Base-by-base conservation (phyloP, 2,888 invertebrate genomes). In the Pachycephus smyrnensis region DNA sequence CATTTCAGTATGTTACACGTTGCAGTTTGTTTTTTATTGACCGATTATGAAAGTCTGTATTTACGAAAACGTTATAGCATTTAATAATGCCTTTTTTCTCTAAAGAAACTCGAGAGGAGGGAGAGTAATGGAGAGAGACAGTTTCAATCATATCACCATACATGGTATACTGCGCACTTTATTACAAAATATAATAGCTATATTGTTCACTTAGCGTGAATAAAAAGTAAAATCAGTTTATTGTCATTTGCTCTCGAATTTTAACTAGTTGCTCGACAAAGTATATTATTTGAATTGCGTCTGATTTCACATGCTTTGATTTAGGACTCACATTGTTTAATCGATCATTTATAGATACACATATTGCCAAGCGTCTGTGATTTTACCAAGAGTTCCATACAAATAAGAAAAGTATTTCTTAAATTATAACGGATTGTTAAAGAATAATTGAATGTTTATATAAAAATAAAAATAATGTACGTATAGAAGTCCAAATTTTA, bases 391-490 rank as follows among this genome's bases (percentile, higher is more conserved):
- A 32, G 15, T 31, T 30, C 37, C 15, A 31, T 71, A 55, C n/a
- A 40, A 32, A 32, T 75, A 55, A 73, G 68, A 76, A 55, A n/a
- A 76, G 35, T 68, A 78, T 76, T 55, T 78, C 73, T 68, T 55
- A 73, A 69, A 32, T 75, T 76, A 55, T 78, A 78, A 68, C 76
- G 78, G 78, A 78, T 76, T 78, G 78, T 78, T 78, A 76, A 6
- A 55, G 15, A 55, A 23, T 55, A 55, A 23, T 55, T 55, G 55
- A 40, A 55, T 23, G 55, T 55, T 55, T 55, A 23, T 55, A 55
- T 55, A 55, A 55, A 55, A 23, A 55, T 55, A 55, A 55, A 55
- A 6, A 55, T 23, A 9, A 23, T 55, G 23, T 23, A 23, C 9
- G 9, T 23, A 23, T 1, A 9, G 23, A 55, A 9, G 23, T 55